These are phyloP conservation scores for Bubo scandiacus DNA, from an alignment of 2,113 vertebrate genomes.

Conservation along the genomic window DNA sequence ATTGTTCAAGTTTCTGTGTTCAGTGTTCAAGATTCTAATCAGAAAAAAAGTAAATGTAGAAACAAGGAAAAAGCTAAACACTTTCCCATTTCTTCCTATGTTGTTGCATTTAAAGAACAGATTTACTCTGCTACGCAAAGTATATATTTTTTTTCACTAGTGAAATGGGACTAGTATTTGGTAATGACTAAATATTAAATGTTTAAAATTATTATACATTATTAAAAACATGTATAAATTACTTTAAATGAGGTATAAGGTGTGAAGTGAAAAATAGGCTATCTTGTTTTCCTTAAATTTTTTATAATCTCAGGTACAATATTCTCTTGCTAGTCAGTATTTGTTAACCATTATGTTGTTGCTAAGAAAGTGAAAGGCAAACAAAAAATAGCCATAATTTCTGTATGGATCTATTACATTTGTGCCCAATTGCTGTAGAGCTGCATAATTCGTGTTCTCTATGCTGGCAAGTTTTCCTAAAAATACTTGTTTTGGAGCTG, in stretches of 20 bases:
- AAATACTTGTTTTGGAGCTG: neutral
- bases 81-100: neutral
- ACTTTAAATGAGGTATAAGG: neutral
- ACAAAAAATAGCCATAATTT: conserved; percentile 33
- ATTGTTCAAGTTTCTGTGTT: neutral
- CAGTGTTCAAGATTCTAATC: neutral
- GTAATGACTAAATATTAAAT: neutral
- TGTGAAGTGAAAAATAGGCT: neutral
- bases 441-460: neutral
- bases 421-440: neutral
- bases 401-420: neutral
- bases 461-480: conserved; percentile 5
- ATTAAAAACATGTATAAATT: neutral
- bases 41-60: neutral
- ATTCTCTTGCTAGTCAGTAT: neutral
- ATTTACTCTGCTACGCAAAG: neutral
- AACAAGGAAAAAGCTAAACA: neutral
- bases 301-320: neutral
- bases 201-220: neutral
- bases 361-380: conserved; percentile 24
- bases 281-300: neutral
- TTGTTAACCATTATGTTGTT: neutral
- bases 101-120: neutral
- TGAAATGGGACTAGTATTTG: neutral
- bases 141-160: neutral